Evolutionary conservation across 2,888 invertebrate species (phyloP).

Genomic region (Hydriomena furcata): DNA sequence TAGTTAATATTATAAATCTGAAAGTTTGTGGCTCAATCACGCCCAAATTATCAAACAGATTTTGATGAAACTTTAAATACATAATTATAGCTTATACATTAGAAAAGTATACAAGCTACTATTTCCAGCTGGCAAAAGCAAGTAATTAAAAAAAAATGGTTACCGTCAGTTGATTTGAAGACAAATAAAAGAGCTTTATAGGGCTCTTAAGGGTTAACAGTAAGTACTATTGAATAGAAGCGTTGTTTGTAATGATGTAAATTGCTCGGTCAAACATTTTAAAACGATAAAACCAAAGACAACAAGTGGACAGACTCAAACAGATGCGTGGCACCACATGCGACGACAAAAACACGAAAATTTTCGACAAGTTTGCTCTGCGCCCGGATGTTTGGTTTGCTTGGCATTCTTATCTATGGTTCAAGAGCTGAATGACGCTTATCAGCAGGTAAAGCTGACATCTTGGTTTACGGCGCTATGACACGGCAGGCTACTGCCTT

Average conservation of each 20-base stretch:
- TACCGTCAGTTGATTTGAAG: too few relatives aligned
- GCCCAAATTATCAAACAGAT: too few relatives aligned
- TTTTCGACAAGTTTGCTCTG: constrained; percentile 55
- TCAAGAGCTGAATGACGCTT: constrained; percentile 65
- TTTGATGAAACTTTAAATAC: neutral
- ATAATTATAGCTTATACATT: neutral
- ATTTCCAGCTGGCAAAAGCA: too few relatives aligned
- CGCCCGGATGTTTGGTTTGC: constrained; percentile 71
- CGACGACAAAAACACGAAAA: constrained; percentile 52
- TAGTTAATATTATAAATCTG: too few relatives aligned
- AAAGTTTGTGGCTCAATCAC: too few relatives aligned
- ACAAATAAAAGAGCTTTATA: too few relatives aligned
- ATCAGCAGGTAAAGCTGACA: constrained; percentile 66
- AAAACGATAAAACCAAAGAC: constrained; percentile 17
- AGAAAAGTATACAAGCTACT: too few relatives aligned
- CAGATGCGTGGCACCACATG: constrained; percentile 50
- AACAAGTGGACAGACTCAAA: constrained; percentile 21
- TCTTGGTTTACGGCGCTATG: constrained; percentile 58
- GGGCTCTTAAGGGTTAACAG: too few relatives aligned
- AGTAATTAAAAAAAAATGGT: too few relatives aligned
- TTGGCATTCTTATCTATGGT: constrained; percentile 62
- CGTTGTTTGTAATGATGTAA: neutral
- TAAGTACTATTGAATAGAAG: too few relatives aligned
- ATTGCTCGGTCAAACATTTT: constrained; percentile 11
- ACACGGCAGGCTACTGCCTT: constrained; percentile 58